Evolutionary conservation across 2,888 invertebrate species (phyloP).

Genomic region (Eilema sororculum): DNA sequence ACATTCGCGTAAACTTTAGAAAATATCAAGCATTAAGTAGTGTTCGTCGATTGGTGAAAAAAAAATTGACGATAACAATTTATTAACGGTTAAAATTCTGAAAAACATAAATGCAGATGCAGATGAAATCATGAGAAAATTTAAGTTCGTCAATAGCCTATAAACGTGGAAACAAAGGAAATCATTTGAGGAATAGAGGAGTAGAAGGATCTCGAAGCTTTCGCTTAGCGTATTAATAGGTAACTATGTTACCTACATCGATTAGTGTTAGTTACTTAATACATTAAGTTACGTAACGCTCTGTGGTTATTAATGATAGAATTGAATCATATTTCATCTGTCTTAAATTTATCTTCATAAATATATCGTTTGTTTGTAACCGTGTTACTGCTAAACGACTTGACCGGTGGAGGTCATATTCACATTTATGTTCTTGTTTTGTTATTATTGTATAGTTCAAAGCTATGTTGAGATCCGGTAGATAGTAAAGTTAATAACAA

Average conservation of each 20-base stretch:
- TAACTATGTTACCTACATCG: neutral
- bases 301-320: neutral
- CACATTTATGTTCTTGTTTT: constrained; percentile 3
- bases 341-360: neutral
- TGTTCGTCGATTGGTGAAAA: too few relatives aligned
- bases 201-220: neutral
- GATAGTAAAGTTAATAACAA: neutral
- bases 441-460: neutral
- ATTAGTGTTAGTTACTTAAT: neutral
- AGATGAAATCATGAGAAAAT: neutral
- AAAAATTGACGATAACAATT: neutral
- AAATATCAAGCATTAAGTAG: too few relatives aligned
- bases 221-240: neutral
- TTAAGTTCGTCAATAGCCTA: neutral
- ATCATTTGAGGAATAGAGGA: neutral
- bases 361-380: neutral
- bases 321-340: neutral
- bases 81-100: neutral
- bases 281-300: neutral
- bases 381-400: neutral
- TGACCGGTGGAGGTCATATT: neutral
- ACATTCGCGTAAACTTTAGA: too few relatives aligned
- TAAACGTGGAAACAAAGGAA: too few relatives aligned
- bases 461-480: neutral
- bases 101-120: neutral